phyloP scores from a whole-genome alignment of 2,113 vertebrate genomes.

The Hassar affinis region DNA sequence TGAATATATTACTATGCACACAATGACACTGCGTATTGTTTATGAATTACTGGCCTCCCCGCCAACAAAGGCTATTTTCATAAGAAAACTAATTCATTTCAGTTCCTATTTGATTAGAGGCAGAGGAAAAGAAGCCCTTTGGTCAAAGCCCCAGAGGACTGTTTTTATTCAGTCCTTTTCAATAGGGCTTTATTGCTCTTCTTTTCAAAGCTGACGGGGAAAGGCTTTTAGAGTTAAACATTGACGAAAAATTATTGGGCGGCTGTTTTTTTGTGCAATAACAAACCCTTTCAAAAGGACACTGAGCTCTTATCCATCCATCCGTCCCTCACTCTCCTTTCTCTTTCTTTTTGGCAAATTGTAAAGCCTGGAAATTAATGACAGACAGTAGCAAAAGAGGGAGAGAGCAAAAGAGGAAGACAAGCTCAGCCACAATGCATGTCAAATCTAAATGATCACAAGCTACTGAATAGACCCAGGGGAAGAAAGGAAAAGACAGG shows the following conservation, averaged over 20 bases:
- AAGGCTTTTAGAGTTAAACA: conserved; percentile 99
- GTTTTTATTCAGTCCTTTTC: conserved; percentile 98
- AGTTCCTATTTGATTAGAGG: conserved; percentile 99
- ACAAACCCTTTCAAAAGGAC: conserved; percentile 86
- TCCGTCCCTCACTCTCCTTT: conserved; percentile 85
- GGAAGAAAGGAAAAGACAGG: conserved; percentile 77
- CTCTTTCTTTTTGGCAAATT: conserved; percentile 81
- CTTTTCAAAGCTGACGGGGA: conserved; percentile 98
- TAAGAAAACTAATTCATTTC: conserved; percentile 99
- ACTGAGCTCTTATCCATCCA: conserved; percentile 91
- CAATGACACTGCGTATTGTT: conserved; percentile 99
- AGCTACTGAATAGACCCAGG: conserved; percentile 82
- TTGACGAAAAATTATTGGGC: conserved; percentile 99
- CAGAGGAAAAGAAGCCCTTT: conserved; percentile 96
- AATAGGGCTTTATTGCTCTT: conserved; percentile 99
- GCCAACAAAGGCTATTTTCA: conserved; percentile 99
- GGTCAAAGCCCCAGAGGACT: conserved; percentile 95
- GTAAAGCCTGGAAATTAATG: conserved; percentile 97
- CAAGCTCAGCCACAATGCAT: conserved; percentile 90
- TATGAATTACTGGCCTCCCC: conserved; percentile 99
- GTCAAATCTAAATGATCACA: conserved; percentile 99
- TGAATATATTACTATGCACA: conserved; percentile 99
- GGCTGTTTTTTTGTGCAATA: conserved; percentile 95
- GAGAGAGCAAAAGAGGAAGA: conserved; percentile 70
- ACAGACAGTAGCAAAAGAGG: conserved; percentile 88